Percentiles rank a stretch among this genome's conserved stretches.
phyloP scores from a whole-genome alignment of 2,113 vertebrate species.

The Lathamus discolor region DNA sequence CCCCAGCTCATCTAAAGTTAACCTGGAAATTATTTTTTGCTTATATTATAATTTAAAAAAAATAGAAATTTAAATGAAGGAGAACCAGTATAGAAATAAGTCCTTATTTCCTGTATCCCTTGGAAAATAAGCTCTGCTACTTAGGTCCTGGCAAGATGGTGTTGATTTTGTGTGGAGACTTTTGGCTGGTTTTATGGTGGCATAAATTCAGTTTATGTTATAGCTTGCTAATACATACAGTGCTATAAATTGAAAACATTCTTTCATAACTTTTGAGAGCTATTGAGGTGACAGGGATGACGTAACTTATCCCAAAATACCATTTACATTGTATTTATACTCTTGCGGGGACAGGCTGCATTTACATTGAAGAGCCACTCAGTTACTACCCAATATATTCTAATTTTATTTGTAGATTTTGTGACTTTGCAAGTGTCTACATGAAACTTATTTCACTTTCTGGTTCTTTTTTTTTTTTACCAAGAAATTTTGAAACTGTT shows the following conservation, averaged over 20 bases:
- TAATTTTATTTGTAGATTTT: neutral
- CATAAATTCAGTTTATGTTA: slow-evolving; percentile 29
- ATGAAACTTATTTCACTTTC: neutral
- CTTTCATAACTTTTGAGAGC: slow-evolving; percentile 13
- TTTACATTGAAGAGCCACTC: neutral
- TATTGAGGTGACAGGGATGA: neutral
- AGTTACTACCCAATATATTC: neutral
- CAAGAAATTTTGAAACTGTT: neutral
- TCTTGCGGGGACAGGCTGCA: neutral
- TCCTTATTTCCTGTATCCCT: neutral
- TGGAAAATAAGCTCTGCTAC: slow-evolving; percentile 9
- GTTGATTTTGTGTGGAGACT: neutral
- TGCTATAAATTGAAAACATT: slow-evolving; percentile 4
- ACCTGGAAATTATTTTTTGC: neutral
- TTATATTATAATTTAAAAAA: neutral
- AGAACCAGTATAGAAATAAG: neutral
- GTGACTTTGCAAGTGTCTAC: neutral
- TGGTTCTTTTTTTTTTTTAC: neutral
- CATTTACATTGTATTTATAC: neutral
- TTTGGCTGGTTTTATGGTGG: slow-evolving; percentile 8
- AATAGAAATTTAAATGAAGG: neutral
- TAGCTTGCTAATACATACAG: neutral
- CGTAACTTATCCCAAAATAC: neutral
- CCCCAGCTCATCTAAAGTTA: neutral
- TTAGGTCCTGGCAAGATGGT: neutral